These are phyloP conservation scores for Nylanderia fulva DNA, from an alignment of 1,140 invertebrate genomes.

Conservation along the genomic window DNA sequence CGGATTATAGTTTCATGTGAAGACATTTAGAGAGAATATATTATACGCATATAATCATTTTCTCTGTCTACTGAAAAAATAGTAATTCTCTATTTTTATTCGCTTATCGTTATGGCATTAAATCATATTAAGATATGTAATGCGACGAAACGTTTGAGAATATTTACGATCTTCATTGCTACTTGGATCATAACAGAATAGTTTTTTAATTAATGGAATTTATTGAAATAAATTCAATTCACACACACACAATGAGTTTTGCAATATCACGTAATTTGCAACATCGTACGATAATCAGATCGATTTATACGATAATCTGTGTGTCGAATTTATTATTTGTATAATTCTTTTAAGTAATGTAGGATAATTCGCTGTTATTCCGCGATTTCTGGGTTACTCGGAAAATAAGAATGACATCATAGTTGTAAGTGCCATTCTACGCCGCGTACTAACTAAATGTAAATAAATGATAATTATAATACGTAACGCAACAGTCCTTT, in stretches of 20 bases:
- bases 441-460: neutral
- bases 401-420: neutral
- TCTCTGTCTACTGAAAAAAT: too few species aligned
- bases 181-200: too few species aligned
- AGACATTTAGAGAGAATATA: neutral
- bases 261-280: neutral
- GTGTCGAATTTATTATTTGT: neutral
- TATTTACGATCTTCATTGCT: too few species aligned
- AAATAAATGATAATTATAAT: conserved; percentile 9
- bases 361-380: neutral
- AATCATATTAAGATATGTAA: neutral
- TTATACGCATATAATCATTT: neutral
- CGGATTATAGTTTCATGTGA: neutral
- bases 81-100: neutral
- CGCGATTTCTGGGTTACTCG: neutral
- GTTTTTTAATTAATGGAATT: too few species aligned
- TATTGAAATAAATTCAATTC: conserved; percentile 4
- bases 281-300: neutral
- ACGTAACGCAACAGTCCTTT: neutral
- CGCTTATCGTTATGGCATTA: neutral
- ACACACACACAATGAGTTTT: too few species aligned
- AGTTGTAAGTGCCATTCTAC: neutral
- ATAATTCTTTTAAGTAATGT: neutral
- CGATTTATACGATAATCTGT: too few species aligned
- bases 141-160: conserved; percentile 1